Conservation (phyloP, 2,113 vertebrate species). For the Xiphophorus maculatus region DNA sequence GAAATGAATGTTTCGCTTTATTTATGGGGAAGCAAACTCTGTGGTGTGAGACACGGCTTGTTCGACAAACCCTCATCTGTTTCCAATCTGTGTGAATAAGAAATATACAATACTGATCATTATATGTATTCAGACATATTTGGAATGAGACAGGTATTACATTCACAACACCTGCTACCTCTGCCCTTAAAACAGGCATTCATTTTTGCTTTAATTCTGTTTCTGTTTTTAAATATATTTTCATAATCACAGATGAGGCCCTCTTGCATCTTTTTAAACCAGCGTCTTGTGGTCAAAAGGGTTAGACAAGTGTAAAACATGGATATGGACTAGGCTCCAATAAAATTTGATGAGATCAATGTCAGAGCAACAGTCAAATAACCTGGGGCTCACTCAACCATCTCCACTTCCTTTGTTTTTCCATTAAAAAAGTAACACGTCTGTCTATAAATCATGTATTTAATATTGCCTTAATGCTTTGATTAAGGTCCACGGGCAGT, state of each 20-base stretch:
- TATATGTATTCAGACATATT: not conserved
- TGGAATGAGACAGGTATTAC: not conserved
- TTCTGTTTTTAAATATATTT: not conserved
- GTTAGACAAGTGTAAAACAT: too few relatives aligned
- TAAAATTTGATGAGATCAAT: not conserved
- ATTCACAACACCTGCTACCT: too few relatives aligned
- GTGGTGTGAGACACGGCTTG: not conserved
- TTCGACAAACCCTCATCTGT: not conserved
- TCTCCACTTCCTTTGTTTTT: not conserved
- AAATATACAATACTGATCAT: not conserved
- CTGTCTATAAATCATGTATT: constrained; percentile 16
- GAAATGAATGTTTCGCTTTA: not conserved
- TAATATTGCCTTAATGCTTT: constrained; percentile 5
- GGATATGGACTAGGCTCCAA: too few relatives aligned
- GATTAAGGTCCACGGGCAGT: constrained; percentile 16
- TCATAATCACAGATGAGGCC: not conserved
- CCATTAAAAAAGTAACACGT: not conserved
- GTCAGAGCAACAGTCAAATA: not conserved
- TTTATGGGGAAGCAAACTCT: not conserved
- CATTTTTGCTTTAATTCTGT: not conserved
- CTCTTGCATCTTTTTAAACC: too few relatives aligned
- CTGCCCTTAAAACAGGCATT: not conserved
- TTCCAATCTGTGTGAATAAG: not conserved
- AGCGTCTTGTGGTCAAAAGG: too few relatives aligned
- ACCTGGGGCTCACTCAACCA: not conserved